Evolutionary conservation across 1,140 invertebrate species (phyloP), one percentile per base, ranked within the genome.

Genomic region (Saccostrea echinata): DNA sequence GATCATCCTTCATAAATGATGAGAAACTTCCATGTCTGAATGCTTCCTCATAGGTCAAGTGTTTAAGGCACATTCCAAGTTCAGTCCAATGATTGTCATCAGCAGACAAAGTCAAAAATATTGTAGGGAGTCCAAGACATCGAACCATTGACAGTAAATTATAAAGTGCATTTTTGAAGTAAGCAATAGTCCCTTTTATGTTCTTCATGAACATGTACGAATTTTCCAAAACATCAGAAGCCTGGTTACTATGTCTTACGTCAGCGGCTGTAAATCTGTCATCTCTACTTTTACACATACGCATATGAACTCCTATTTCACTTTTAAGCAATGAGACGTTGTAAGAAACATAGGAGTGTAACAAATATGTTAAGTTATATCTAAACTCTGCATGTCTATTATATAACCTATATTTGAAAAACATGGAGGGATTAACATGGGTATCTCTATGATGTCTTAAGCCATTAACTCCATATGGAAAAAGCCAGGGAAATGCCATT

Each of bases 21-120:
- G 2, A 6, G 6, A 43, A 43, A 43, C 2, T 3, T 43, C 2
- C 2, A 3, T 43, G 2, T 43, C 84, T 30, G 33, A 52, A 30
- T n/a, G 84, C 84, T 21, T 64, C 43, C 6, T 84, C 27, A 35
- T 43, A 80, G 4, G 35, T n/a, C 24, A 86, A 61, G 55, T 89
- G 24, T 81, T 84, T 57, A 51, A 88, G 57, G 3, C 53, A 81
- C 88, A 86, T 87, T 82, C 68, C 83, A 71, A 90, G 21, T 85
- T 89, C 88, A 30, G 88, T 68, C 88, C 88, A 90, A 61, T 89
- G 85, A 18, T 85, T 51, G 35, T 90, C 90, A 90, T 90, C 84
- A 68, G 90, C 33, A n/a, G n/a, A n/a, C n/a, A 86, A 86, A 3
- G 88, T 89, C 43, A 86, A 52, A 84, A 89, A 84, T 71, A 89